Evolutionary conservation across 2,888 invertebrate species (phyloP).

Genomic region (Trichogramma dendrolimi): DNA sequence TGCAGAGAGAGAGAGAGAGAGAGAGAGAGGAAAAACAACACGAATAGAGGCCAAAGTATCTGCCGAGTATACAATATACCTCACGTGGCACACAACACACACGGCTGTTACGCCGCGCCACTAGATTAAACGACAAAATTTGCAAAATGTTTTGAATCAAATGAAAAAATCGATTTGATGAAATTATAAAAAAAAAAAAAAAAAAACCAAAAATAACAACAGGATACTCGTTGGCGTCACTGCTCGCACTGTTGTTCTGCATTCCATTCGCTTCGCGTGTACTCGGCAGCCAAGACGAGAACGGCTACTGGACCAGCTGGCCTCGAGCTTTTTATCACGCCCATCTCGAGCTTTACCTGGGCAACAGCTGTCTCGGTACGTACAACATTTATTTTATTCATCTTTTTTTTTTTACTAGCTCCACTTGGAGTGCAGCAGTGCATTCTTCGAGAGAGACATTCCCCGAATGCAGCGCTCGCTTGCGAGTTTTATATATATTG

Average conservation of each 20-base stretch:
- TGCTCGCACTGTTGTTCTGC: slow-evolving; percentile 68
- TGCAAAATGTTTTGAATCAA: too few relatives aligned
- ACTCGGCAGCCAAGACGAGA: slow-evolving; percentile 60
- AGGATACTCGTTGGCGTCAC: slow-evolving; percentile 75
- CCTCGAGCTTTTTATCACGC: slow-evolving; percentile 67
- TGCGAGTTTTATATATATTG: neutral
- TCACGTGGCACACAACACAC: too few relatives aligned
- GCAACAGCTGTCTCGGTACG: slow-evolving; percentile 66
- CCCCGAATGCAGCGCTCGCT: too few relatives aligned
- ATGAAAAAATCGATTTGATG: too few relatives aligned
- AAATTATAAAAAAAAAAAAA: neutral
- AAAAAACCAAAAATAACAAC: slow-evolving; percentile 26
- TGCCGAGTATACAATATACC: neutral
- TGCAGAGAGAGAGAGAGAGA: neutral
- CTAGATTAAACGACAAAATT: too few relatives aligned
- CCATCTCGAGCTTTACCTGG: slow-evolving; percentile 67
- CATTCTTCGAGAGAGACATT: neutral
- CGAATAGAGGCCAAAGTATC: neutral
- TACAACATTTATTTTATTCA: neutral
- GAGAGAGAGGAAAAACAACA: neutral
- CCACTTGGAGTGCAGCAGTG: neutral
- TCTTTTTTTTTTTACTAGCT: neutral
- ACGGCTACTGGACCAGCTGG: slow-evolving; percentile 63
- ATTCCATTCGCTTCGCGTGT: slow-evolving; percentile 67
- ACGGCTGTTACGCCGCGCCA: too few relatives aligned